Percentiles rank a stretch among this genome's conserved stretches.
Conservation (phyloP, 2,888 invertebrate species). For the Formica aserva region DNA sequence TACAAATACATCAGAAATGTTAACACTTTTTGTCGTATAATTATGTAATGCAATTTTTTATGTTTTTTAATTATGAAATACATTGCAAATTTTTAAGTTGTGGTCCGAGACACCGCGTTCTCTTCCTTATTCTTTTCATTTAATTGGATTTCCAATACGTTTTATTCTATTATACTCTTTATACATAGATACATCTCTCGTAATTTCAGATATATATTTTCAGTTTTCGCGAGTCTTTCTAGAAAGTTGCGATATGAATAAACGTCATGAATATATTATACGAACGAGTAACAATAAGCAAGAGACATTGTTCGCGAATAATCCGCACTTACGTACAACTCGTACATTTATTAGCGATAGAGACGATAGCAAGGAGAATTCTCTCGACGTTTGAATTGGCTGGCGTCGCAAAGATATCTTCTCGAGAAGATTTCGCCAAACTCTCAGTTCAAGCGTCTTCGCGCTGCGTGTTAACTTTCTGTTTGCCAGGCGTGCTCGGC, state of each 20-base stretch:
- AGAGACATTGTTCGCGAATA: conserved; percentile 3
- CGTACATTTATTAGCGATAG: conserved; percentile 42
- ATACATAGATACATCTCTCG: not conserved
- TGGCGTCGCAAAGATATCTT: conserved; percentile 4
- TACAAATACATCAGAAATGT: not conserved
- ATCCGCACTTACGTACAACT: conserved; percentile 27
- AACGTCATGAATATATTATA: not conserved
- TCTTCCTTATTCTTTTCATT: not conserved
- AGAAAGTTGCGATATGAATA: conserved; percentile 2
- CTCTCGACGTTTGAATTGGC: conserved; percentile 8
- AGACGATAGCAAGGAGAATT: conserved; percentile 1
- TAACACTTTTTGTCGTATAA: not conserved
- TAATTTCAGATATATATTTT: not conserved
- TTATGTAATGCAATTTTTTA: not conserved
- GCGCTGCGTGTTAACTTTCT: conserved; percentile 40
- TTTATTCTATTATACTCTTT: not conserved
- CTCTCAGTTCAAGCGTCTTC: conserved; percentile 25
- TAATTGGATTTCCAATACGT: not conserved
- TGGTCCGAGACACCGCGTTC: not conserved
- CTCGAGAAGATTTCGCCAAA: conserved; percentile 22
- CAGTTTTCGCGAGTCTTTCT: not conserved
- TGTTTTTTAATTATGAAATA: not conserved
- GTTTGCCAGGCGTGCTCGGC: conserved; percentile 49
- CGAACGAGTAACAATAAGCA: conserved; percentile 2
- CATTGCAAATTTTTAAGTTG: not conserved